These are phyloP conservation scores for Catharus ustulatus DNA, from an alignment of 2,797 vertebrate species.

Conservation along the genomic window DNA sequence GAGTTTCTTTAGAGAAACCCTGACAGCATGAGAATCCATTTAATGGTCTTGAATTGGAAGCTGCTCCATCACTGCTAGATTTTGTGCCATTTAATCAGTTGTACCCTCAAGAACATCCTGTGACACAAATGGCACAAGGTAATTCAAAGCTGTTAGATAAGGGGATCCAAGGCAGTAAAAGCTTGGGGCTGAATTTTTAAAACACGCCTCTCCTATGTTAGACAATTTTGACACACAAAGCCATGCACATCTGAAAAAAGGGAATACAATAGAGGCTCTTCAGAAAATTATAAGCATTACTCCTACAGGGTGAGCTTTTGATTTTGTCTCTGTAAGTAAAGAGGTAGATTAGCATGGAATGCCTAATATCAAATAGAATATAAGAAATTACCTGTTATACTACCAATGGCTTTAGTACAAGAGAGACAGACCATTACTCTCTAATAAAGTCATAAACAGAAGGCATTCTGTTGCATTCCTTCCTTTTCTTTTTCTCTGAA, in stretches of 20 bases:
- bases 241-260: neutral
- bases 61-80: neutral
- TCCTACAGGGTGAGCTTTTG: neutral
- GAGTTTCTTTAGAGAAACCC: neutral
- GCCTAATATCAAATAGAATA: neutral
- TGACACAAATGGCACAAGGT: neutral
- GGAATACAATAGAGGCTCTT: neutral
- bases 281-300: neutral
- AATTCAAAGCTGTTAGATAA: slow-evolving; percentile 41
- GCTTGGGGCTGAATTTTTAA: slow-evolving; percentile 2
- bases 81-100: slow-evolving; percentile 24
- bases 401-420: neutral
- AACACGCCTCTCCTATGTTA: neutral
- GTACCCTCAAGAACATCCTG: slow-evolving; percentile 16
- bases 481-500: neutral
- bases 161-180: neutral
- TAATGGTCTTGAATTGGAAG: slow-evolving; percentile 28
- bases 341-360: neutral
- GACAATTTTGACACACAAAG: neutral
- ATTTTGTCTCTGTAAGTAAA: neutral
- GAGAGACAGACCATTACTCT: neutral
- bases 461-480: neutral
- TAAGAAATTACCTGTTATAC: neutral
- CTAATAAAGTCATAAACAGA: neutral
- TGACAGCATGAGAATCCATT: neutral